phyloP scores from a whole-genome alignment of 2,888 invertebrate species.

The Napeogenes sylphis region DNA sequence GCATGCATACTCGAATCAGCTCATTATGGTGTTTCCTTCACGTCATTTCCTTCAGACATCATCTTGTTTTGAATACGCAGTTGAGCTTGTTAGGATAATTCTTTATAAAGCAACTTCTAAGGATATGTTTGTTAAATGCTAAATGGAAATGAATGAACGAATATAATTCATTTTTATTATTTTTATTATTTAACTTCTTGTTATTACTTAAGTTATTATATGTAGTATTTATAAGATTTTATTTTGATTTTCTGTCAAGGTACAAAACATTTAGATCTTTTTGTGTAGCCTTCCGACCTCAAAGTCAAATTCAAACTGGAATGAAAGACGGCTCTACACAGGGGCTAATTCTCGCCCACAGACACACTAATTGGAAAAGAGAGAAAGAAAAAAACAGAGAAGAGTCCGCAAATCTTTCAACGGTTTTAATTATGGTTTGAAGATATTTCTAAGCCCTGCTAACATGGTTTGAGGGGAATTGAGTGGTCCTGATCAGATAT shows the following conservation, averaged over 20 bases:
- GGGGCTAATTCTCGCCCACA: slow-evolving; percentile 31
- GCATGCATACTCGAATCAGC: slow-evolving; percentile 53
- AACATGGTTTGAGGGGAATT: no score
- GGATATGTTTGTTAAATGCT: slow-evolving; percentile 14
- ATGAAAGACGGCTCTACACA: slow-evolving; percentile 23
- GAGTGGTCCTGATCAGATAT: no score
- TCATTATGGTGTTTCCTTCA: slow-evolving; percentile 59
- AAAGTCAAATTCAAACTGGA: slow-evolving; percentile 11
- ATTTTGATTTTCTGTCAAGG: neutral
- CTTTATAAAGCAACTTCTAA: slow-evolving; percentile 18
- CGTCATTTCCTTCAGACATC: slow-evolving; percentile 57
- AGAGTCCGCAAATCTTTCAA: slow-evolving; percentile 13
- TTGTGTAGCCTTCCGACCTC: slow-evolving; percentile 14
- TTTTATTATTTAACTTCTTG: neutral
- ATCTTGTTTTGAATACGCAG: slow-evolving; percentile 42
- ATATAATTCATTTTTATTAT: neutral
- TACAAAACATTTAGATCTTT: slow-evolving; percentile 5
- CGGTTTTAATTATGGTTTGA: slow-evolving; percentile 9
- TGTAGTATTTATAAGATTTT: no score
- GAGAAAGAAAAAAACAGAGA: slow-evolving; percentile 21
- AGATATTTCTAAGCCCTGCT: neutral
- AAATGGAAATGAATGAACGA: slow-evolving; percentile 11
- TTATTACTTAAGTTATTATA: no score
- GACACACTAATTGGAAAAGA: slow-evolving; percentile 33
- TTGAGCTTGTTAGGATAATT: slow-evolving; percentile 29